Evolutionary conservation across 2,113 vertebrate species (phyloP), one percentile per base, ranked within the genome.

Genomic region (Micromys minutus): DNA sequence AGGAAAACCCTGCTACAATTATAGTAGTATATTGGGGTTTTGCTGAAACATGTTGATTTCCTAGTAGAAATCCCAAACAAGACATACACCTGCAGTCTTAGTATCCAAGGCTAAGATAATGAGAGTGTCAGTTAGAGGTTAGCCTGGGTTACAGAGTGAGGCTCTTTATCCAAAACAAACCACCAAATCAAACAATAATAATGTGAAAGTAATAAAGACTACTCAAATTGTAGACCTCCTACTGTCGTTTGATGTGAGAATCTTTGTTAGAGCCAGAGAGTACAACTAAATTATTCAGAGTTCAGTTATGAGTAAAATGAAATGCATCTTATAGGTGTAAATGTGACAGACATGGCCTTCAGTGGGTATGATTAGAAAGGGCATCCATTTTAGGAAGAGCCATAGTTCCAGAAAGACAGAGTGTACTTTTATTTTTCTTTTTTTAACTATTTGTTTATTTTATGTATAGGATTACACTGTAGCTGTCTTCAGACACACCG

Each of bases 221-320:
- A 79, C 47, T 80, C 47, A 69, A 91, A 90, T 26, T 13, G n/a
- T 50, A 24, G n/a, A 21, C 19, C 13, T 31, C 57, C 39, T 26
- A 29, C 39, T 63, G 72, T 71, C 69, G 93, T 77, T 77, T 29
- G 90, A 65, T 57, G 17, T 55, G 22, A 72, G 10, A 72, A 21
- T 50, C 74, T 93, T 45, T 17, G 95, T 24, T n/a, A 59, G 7
- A 50, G 72, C 5, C 21, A 89, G 19, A 63, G 34, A 92, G 75
- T n/a, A 55, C 77, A 94, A 90, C 13, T 50, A 93, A 85, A 36
- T 36, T 89, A 75, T 75, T 34, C 79, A 63, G 76, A 91, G 52
- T 39, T 34, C 57, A 47, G 80, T 77, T 88, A 61, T 85, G 13
- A 91, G 7, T 8, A 69, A 22, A n/a, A 89, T 29, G 84, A 76